phyloP scores from a whole-genome alignment of 2,888 invertebrate genomes.

The Drosophila subsilvestris region DNA sequence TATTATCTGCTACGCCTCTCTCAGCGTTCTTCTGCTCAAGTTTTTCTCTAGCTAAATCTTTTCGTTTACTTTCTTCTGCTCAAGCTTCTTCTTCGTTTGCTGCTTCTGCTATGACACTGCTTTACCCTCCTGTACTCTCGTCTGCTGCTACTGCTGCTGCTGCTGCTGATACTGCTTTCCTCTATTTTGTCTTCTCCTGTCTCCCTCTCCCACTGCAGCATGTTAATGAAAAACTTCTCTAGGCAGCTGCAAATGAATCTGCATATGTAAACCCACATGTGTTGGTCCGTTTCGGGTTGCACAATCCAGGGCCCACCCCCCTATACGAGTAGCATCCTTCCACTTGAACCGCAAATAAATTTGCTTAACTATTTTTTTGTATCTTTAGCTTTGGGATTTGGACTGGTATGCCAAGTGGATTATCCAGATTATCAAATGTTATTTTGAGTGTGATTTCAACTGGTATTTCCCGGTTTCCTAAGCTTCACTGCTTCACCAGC shows the following conservation, averaged over 20 bases:
- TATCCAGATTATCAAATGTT: constrained; percentile 40
- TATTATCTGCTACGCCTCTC: too few species aligned
- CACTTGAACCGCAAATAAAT: constrained; percentile 15
- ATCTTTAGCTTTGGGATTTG: constrained; percentile 26
- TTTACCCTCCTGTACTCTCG: neutral
- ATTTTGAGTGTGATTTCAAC: constrained; percentile 3
- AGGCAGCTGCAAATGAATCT: constrained; percentile 19
- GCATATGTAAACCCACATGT: neutral
- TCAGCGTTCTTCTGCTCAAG: too few species aligned
- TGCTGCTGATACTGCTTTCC: neutral
- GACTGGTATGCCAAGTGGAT: constrained; percentile 23
- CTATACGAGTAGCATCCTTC: neutral
- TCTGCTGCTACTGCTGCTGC: neutral
- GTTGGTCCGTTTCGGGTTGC: neutral
- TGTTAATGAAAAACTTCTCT: constrained; percentile 56
- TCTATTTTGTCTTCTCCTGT: neutral
- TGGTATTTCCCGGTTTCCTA: neutral
- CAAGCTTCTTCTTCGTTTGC: too few species aligned
- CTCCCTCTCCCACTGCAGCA: neutral
- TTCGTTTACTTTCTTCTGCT: too few species aligned
- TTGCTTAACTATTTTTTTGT: constrained; percentile 24
- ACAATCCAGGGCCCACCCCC: too few species aligned
- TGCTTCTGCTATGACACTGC: too few species aligned
- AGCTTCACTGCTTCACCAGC: constrained; percentile 17
- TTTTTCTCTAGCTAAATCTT: too few species aligned